Evolutionary conservation across 2,113 vertebrate genomes (phyloP), one percentile per base, ranked within the genome.

Genomic region (Gopherus evgoodei): DNA sequence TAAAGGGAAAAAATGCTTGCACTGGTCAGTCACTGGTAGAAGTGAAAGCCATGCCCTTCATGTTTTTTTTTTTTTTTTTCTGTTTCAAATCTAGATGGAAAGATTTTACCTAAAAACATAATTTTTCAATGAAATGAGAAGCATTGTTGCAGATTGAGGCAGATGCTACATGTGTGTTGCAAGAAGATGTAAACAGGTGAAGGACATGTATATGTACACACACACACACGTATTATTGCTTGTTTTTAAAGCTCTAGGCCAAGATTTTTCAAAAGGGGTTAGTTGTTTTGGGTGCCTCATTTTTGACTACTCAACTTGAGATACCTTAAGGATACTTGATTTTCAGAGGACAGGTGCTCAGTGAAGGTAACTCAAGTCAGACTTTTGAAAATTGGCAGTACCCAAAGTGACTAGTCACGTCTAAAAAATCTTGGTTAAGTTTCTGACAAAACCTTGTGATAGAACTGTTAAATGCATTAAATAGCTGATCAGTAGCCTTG

Each of bases 401-500:
- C 62, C 81, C 90, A 90, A 92, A 93, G 83, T 88, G 85, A 84
- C 50, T 81, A 47, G 13, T n/a, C 86, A 42, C 65, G 94, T 87
- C 53, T 90, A 17, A 56, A 44, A 47, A 83, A 19, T 47, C 44
- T 84, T 88, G 56, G 62, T 44, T 19, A 1, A 17, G 44, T 35
- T 44, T 54, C 81, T 57, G 89, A 50, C 62, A 53, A 88, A 17
- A 62, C 2, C 0, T 72, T 0, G 0, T 44, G 82, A 79, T 8
- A 84, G 57, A 90, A 42, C 62, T 91, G 13, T 54, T 86, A 76
- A 82, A 25, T 89, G n/a, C 24, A 21, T 56, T 93, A 76, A 1
- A 1, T 53, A 50, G 1, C 0, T 53, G 53, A 44, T 62, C 5
- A 0, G 24, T 27, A 47, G 42, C 25, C 25, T 13, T 44, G 75